These are phyloP conservation scores for Aphelinus atriplicis DNA, from an alignment of 1,140 invertebrate species.

Conservation along the genomic window DNA sequence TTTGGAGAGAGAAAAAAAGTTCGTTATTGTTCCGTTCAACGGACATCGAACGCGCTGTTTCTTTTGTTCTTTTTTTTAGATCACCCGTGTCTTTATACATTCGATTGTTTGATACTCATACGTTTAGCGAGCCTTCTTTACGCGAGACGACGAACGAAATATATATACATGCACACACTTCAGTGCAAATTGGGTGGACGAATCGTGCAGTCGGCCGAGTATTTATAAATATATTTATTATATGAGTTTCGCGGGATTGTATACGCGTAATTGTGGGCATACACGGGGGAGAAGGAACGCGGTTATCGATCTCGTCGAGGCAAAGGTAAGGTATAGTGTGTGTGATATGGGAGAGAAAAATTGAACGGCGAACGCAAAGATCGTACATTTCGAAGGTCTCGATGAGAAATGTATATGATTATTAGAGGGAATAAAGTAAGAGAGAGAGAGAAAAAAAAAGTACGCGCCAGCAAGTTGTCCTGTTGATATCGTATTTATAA, in stretches of 20 bases:
- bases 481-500: constrained; percentile 64
- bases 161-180: no score
- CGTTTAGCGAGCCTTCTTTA: no score
- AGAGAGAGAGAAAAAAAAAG: constrained; percentile 37
- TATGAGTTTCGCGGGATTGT: neutral
- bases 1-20: no score
- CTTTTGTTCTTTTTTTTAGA: no score
- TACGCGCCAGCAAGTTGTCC: constrained; percentile 55
- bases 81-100: no score
- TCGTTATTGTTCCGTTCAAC: no score
- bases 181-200: no score
- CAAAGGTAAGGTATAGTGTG: neutral
- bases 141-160: no score
- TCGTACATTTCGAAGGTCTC: constrained; percentile 1
- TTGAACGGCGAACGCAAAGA: no score
- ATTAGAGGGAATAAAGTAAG: constrained; percentile 36
- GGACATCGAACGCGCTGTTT: no score
- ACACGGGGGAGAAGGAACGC: constrained; percentile 3
- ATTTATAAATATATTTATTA: neutral
- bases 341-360: no score
- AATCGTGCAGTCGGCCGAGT: neutral
- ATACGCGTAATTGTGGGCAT: neutral
- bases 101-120: no score
- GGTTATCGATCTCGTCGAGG: constrained; percentile 27
- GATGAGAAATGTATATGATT: constrained; percentile 39